Conservation (phyloP, 2,888 invertebrate genomes). For the Vesta saturnalis region DNA sequence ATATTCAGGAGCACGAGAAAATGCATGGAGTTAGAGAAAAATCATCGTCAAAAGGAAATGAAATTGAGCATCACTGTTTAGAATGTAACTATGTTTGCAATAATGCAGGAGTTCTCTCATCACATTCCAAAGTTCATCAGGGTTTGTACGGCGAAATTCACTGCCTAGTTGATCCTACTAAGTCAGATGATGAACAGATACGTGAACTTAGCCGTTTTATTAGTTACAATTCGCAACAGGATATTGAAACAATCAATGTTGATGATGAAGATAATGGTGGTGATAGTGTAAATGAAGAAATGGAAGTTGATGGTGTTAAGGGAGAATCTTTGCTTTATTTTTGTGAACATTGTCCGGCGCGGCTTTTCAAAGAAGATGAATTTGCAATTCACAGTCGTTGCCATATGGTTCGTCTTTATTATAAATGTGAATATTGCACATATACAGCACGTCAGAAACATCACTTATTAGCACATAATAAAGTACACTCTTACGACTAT, state of each 20-base stretch:
- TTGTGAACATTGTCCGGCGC: constrained; percentile 85
- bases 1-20: constrained; percentile 85
- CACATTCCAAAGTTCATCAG: constrained; percentile 80
- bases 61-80: constrained; percentile 73
- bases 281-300: constrained; percentile 49
- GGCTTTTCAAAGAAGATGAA: constrained; percentile 81
- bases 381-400: constrained; percentile 76
- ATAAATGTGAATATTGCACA: constrained; percentile 80
- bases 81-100: constrained; percentile 85
- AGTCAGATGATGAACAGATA: constrained; percentile 75
- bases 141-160: constrained; percentile 77
- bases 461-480: constrained; percentile 73
- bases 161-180: constrained; percentile 72
- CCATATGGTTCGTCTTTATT: constrained; percentile 71
- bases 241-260: constrained; percentile 32
- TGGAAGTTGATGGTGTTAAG: constrained; percentile 50
- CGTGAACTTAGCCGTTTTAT: constrained; percentile 59
- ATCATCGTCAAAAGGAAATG: constrained; percentile 54
- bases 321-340: constrained; percentile 69
- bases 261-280: constrained; percentile 52
- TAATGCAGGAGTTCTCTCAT: constrained; percentile 74
- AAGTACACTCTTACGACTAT: constrained; percentile 81
- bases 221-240: constrained; percentile 32
- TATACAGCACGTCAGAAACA: constrained; percentile 78
- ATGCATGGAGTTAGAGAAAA: constrained; percentile 71